These are phyloP conservation scores for Tipula confusa DNA, from an alignment of 2,888 invertebrate genomes.

Conservation along the genomic window DNA sequence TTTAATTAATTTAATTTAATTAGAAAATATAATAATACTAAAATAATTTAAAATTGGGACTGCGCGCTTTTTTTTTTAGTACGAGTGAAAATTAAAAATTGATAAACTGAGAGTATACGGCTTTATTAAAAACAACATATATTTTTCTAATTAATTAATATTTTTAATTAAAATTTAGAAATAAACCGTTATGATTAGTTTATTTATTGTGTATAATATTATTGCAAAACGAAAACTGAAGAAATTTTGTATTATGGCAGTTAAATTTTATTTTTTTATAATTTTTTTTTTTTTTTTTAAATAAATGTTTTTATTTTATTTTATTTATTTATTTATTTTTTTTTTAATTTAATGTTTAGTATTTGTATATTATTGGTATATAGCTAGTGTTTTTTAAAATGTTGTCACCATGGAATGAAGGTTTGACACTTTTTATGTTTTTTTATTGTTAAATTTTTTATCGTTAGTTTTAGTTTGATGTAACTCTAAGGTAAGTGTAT, in stretches of 20 bases:
- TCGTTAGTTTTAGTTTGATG: neutral
- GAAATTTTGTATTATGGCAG: constrained; percentile 6
- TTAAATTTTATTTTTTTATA: neutral
- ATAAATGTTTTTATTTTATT: constrained; percentile 25
- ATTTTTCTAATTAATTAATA: neutral
- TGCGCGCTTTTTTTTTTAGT: neutral
- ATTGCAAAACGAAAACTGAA: neutral
- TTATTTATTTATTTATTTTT: neutral
- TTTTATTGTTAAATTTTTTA: neutral
- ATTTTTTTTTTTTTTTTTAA: constrained; percentile 13
- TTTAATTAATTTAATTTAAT: neutral
- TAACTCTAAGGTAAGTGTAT: neutral
- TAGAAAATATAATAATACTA: neutral
- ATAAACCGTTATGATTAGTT: neutral
- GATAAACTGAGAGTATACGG: neutral
- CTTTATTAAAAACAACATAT: neutral
- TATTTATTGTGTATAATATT: neutral
- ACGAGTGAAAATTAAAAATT: neutral
- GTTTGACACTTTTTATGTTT: neutral
- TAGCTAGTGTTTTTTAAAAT: neutral
- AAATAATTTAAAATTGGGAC: neutral
- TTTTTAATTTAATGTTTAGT: neutral
- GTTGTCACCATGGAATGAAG: neutral
- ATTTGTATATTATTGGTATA: neutral
- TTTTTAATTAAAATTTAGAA: neutral